These are phyloP conservation scores for Rhinoderma darwinii DNA, from an alignment of 2,113 vertebrate species.

Conservation along the genomic window DNA sequence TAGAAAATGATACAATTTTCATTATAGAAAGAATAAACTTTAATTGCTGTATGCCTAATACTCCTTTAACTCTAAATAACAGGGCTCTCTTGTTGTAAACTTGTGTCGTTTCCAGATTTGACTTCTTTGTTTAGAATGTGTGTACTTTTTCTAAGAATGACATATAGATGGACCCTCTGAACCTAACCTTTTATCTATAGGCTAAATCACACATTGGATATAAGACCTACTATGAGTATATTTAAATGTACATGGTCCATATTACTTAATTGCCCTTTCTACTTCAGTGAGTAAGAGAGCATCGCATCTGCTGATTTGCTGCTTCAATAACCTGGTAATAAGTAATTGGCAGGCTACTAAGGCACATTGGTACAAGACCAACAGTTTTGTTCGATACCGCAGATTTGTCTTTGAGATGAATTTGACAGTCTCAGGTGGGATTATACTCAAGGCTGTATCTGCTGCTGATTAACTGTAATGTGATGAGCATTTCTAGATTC, in stretches of 20 bases:
- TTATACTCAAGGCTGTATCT: conserved; percentile 4
- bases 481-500: not conserved
- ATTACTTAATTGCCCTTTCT: conserved; percentile 7
- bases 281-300: not conserved
- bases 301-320: not conserved
- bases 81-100: too few relatives aligned
- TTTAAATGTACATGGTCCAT: not conserved
- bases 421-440: conserved; percentile 24
- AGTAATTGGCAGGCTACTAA: conserved; percentile 5
- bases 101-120: too few relatives aligned
- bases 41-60: not conserved
- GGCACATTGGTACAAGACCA: conserved; percentile 20
- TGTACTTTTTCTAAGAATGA: not conserved
- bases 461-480: not conserved
- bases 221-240: not conserved
- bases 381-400: not conserved
- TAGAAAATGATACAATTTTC: too few relatives aligned
- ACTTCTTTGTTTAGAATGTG: not conserved
- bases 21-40: too few relatives aligned
- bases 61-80: too few relatives aligned
- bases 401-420: not conserved
- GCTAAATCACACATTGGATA: not conserved
- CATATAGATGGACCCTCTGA: not conserved
- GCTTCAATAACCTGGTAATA: conserved; percentile 8
- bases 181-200: not conserved